Percentiles rank a stretch among this genome's conserved stretches.
These are phyloP conservation scores for Coelogynopora nodosa DNA, from an alignment of 2,888 invertebrate genomes.

Conservation along the genomic window DNA sequence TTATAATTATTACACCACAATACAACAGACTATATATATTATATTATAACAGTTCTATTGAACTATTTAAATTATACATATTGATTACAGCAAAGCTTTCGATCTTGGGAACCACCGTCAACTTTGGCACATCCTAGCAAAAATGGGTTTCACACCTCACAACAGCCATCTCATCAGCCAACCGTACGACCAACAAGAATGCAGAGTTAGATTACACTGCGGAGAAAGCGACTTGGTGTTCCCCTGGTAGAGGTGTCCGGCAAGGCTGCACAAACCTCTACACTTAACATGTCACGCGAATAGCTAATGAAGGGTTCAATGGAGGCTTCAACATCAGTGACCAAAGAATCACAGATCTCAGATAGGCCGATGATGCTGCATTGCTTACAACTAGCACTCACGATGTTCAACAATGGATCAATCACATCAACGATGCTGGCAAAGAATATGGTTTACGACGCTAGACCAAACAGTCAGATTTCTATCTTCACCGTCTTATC, in stretches of 20 bases:
- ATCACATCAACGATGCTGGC: not conserved
- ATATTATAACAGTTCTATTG: too few relatives aligned
- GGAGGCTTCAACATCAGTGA: not conserved
- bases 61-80: not conserved
- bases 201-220: not conserved
- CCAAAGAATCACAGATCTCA: not conserved
- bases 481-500: not conserved
- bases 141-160: not conserved
- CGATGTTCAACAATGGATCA: not conserved
- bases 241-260: not conserved
- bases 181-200: not conserved
- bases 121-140: not conserved
- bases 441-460: too few relatives aligned
- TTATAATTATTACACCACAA: too few relatives aligned
- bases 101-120: not conserved
- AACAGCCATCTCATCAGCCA: not conserved
- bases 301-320: not conserved
- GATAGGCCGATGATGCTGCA: not conserved
- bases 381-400: not conserved
- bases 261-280: conserved; percentile 1
- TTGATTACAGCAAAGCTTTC: conserved; percentile 9
- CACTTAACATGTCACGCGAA: not conserved
- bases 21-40: too few relatives aligned
- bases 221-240: not conserved
- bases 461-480: too few relatives aligned